phyloP scores from a whole-genome alignment of 2,888 invertebrate species.

The Hypercompe scribonia region DNA sequence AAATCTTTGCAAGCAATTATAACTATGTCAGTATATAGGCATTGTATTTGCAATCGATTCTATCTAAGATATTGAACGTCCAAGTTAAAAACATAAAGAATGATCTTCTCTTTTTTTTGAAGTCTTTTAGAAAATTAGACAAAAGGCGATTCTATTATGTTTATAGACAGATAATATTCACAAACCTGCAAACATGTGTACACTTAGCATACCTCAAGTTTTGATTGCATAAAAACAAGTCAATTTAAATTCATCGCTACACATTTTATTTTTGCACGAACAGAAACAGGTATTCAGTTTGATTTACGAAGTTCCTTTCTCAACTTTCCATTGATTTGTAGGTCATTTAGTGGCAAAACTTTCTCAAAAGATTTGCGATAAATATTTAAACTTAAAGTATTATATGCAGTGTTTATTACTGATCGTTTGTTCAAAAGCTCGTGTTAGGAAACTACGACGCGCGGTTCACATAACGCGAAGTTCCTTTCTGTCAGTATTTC shows the following conservation, averaged over 20 bases:
- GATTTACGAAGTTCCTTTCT: neutral
- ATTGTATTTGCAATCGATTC: too few species aligned
- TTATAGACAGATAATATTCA: neutral
- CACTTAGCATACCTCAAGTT: neutral
- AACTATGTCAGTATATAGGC: too few species aligned
- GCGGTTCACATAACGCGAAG: neutral
- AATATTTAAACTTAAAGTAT: neutral
- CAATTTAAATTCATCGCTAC: slow-evolving; percentile 3
- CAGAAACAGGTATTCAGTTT: neutral
- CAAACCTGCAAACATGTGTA: neutral
- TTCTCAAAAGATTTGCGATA: neutral
- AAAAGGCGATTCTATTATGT: too few species aligned
- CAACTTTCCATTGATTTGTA: neutral
- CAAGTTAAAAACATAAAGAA: too few species aligned
- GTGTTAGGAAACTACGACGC: neutral
- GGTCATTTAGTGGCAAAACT: neutral
- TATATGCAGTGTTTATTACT: neutral
- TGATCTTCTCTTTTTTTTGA: too few species aligned
- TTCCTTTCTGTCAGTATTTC: slow-evolving; percentile 39
- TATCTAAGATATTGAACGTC: too few species aligned
- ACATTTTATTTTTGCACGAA: neutral
- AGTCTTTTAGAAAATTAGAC: too few species aligned
- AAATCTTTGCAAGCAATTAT: neutral
- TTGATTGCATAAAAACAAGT: neutral
- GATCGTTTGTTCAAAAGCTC: neutral